Conservation (phyloP, 1,140 invertebrate species). For the Rhagoletis zephyria region DNA sequence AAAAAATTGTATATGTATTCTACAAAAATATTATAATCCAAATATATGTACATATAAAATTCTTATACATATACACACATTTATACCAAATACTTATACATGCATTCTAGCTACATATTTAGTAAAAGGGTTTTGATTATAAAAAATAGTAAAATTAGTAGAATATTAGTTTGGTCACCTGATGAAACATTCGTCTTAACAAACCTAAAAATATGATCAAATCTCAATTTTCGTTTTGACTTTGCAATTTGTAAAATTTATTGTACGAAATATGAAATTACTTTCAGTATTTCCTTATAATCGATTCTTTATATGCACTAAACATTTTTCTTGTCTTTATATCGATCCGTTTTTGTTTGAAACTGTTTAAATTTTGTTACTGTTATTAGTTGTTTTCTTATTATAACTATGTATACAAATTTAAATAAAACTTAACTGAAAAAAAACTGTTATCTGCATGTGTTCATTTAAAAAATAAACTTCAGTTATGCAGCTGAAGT, state of each 20-base stretch:
- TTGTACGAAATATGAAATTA: neutral
- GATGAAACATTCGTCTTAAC: too few species aligned
- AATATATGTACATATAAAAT: neutral
- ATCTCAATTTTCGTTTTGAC: neutral
- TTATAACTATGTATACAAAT: neutral
- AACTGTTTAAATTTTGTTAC: neutral
- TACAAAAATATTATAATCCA: neutral
- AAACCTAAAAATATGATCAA: neutral
- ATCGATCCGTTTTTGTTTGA: too few species aligned
- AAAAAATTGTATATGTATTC: neutral
- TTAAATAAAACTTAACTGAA: neutral
- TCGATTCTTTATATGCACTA: neutral
- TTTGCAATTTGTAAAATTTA: neutral
- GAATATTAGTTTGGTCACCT: too few species aligned
- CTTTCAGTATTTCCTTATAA: slow-evolving; percentile 6
- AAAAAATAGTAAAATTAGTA: too few species aligned
- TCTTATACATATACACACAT: neutral
- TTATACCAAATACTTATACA: neutral
- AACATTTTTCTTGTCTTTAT: neutral
- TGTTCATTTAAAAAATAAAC: neutral
- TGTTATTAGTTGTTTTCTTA: neutral
- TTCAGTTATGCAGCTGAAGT: too few species aligned
- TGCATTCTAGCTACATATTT: too few species aligned
- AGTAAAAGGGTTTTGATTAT: too few species aligned
- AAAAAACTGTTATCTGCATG: neutral